Conservation (phyloP, 2,888 invertebrate species). For the Cosmia trapezina region DNA sequence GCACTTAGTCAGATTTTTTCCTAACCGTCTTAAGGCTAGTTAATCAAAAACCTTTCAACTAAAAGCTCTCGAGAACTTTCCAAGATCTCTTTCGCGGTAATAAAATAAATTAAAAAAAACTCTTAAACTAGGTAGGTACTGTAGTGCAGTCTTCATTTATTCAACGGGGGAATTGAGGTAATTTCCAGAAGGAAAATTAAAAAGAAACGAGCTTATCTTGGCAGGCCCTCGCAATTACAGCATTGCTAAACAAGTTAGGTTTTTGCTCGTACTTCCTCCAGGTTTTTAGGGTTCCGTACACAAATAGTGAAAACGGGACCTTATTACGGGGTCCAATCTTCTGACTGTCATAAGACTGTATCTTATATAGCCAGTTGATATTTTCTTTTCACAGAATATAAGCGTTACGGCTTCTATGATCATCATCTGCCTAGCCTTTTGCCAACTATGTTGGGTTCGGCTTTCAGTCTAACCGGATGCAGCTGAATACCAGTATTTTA, state of each 20-base stretch:
- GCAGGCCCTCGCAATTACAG: conserved; percentile 81
- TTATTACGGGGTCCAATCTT: background rate
- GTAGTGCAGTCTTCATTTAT: conserved; percentile 82
- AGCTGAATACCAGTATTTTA: too few relatives aligned
- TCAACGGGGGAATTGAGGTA: conserved; percentile 83
- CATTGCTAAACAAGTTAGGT: conserved; percentile 75
- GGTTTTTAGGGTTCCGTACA: conserved; percentile 39
- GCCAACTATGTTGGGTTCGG: too few relatives aligned
- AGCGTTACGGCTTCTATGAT: too few relatives aligned
- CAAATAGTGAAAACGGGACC: background rate
- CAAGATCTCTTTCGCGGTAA: conserved; percentile 72
- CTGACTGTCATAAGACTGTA: too few relatives aligned
- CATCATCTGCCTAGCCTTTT: too few relatives aligned
- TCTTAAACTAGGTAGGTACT: conserved; percentile 60
- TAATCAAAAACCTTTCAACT: conserved; percentile 74
- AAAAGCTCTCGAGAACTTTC: conserved; percentile 69
- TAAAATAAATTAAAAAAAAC: conserved; percentile 74
- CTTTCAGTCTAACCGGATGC: too few relatives aligned
- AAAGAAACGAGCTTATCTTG: conserved; percentile 85
- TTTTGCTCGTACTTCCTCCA: conserved; percentile 45
- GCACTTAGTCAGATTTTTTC: conserved; percentile 46
- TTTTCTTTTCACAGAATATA: background rate
- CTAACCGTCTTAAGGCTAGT: conserved; percentile 46
- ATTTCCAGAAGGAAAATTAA: conserved; percentile 85
- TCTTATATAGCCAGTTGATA: background rate